Evolutionary conservation across 2,888 invertebrate genomes (phyloP).

Genomic region (Melipona beecheii): DNA sequence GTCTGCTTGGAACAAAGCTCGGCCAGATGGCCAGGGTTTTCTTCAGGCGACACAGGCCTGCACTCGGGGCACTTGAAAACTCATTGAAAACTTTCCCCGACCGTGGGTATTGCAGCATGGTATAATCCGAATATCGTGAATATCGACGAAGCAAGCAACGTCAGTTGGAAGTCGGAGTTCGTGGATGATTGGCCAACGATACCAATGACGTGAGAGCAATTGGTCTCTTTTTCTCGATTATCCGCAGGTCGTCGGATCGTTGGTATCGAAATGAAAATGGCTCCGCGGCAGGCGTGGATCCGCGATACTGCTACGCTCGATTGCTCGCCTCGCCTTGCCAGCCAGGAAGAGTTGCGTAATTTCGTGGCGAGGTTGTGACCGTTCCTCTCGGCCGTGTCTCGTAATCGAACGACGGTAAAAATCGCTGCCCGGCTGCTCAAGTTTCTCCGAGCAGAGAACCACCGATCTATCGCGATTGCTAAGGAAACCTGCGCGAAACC

Average conservation of each 20-base stretch:
- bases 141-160: background rate
- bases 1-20: too few species aligned
- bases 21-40: too few species aligned
- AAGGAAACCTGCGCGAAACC: background rate
- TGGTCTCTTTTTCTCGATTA: conserved; percentile 5
- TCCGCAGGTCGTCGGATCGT: background rate
- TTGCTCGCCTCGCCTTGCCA: conserved; percentile 25
- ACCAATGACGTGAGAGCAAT: background rate
- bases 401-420: conserved; percentile 52
- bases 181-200: background rate
- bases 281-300: conserved; percentile 25
- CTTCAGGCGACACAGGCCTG: too few species aligned
- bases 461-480: too few species aligned
- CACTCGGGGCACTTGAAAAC: too few species aligned
- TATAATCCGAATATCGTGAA: too few species aligned
- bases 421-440: conserved; percentile 43
- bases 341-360: conserved; percentile 55
- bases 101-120: too few species aligned
- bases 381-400: conserved; percentile 33
- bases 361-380: conserved; percentile 48
- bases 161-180: too few species aligned
- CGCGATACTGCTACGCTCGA: conserved; percentile 44
- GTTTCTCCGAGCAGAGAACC: conserved; percentile 37
- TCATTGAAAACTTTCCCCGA: too few species aligned
- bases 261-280: conserved; percentile 43